These are phyloP conservation scores for Alloplasta piceator DNA, from an alignment of 2,888 invertebrate species.

Conservation along the genomic window DNA sequence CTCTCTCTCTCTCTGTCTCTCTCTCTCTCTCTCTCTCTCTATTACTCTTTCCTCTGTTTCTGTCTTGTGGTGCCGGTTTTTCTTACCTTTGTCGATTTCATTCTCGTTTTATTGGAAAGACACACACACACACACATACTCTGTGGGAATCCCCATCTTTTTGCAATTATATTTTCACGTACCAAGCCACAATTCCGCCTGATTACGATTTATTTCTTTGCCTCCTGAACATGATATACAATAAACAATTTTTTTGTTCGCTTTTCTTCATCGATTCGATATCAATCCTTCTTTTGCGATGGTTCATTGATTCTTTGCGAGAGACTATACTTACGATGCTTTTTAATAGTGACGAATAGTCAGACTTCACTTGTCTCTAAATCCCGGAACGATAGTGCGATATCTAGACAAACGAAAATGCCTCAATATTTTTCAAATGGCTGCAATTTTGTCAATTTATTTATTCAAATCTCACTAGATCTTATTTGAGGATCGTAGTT, in stretches of 20 bases:
- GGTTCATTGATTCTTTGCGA: background rate
- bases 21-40: too few relatives aligned
- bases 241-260: slow-evolving; percentile 9
- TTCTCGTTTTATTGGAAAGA: background rate
- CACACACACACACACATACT: too few relatives aligned
- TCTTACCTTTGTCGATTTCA: slow-evolving; percentile 30
- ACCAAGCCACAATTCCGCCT: background rate
- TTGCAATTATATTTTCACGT: slow-evolving; percentile 34
- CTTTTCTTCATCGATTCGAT: background rate
- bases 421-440: too few relatives aligned
- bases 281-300: background rate
- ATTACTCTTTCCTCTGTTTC: too few relatives aligned
- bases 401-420: background rate
- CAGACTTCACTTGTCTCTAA: background rate
- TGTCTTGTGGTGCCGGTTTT: background rate
- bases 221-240: background rate
- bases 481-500: too few relatives aligned
- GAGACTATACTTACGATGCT: too few relatives aligned
- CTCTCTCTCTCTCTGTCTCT: too few relatives aligned
- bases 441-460: too few relatives aligned
- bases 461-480: too few relatives aligned
- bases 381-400: background rate
- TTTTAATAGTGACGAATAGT: background rate
- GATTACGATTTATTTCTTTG: slow-evolving; percentile 14
- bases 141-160: background rate